Evolutionary conservation across 2,888 invertebrate species (phyloP).

Genomic region (Brachyptera putata): DNA sequence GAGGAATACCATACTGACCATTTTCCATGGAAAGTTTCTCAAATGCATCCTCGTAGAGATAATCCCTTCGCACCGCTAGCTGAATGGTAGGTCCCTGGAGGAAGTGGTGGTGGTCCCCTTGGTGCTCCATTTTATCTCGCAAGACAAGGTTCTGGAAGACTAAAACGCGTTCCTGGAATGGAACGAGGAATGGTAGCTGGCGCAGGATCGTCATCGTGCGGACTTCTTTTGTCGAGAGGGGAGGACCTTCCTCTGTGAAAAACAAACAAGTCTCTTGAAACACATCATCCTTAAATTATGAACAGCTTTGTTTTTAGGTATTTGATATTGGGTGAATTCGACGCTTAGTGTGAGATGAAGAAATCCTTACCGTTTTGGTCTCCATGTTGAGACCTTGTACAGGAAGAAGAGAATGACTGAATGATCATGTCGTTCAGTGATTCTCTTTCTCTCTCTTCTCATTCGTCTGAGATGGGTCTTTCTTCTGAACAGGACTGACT

Average conservation of each 20-base stretch:
- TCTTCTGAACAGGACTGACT: too few relatives aligned
- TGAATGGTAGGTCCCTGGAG: constrained; percentile 70
- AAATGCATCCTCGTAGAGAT: constrained; percentile 98
- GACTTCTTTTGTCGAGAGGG: constrained; percentile 81
- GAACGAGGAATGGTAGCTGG: constrained; percentile 91
- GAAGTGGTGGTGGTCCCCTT: constrained; percentile 70
- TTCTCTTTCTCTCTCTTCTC: too few relatives aligned
- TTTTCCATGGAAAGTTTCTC: constrained; percentile 87
- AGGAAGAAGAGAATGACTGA: too few relatives aligned
- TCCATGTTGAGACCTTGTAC: too few relatives aligned
- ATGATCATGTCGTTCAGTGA: too few relatives aligned
- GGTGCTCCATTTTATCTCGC: constrained; percentile 65
- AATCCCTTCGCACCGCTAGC: constrained; percentile 77
- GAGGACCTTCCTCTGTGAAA: constrained; percentile 68
- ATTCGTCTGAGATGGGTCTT: too few relatives aligned
- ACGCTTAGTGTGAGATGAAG: too few relatives aligned
- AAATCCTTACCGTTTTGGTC: too few relatives aligned
- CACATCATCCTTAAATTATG: too few relatives aligned
- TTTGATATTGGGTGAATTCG: too few relatives aligned
- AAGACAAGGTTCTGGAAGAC: constrained; percentile 69
- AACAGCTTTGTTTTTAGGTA: too few relatives aligned
- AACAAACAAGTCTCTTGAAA: not conserved
- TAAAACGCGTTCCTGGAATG: constrained; percentile 84
- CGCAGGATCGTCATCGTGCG: constrained; percentile 82
- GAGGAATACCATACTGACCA: constrained; percentile 54